Conservation (phyloP, 1,140 invertebrate genomes). For the Neoseiulus cucumeris region DNA sequence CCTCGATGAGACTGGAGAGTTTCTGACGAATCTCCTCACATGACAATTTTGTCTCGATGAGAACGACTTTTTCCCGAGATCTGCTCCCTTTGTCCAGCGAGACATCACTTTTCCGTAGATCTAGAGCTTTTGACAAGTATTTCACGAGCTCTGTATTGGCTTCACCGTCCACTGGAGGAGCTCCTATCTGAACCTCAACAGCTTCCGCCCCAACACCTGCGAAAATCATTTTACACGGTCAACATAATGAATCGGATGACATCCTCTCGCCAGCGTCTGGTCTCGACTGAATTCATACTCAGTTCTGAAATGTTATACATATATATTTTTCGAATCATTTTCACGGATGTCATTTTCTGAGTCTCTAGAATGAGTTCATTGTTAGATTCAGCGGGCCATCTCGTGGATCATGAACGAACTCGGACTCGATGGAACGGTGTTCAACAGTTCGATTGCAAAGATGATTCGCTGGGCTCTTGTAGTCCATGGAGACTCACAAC, state of each 20-base stretch:
- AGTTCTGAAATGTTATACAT: slow-evolving; percentile 18
- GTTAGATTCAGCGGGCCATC: too few species aligned
- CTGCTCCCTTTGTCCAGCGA: slow-evolving; percentile 35
- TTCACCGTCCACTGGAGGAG: slow-evolving; percentile 53
- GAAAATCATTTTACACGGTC: slow-evolving; percentile 16
- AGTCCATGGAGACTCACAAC: neutral
- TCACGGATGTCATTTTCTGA: slow-evolving; percentile 13
- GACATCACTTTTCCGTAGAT: slow-evolving; percentile 45
- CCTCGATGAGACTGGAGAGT: neutral
- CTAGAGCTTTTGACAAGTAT: slow-evolving; percentile 43
- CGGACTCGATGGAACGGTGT: too few species aligned
- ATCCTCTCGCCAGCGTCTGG: too few species aligned
- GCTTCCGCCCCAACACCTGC: slow-evolving; percentile 27
- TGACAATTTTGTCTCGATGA: neutral
- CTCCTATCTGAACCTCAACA: slow-evolving; percentile 46
- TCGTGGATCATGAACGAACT: too few species aligned
- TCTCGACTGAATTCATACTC: too few species aligned
- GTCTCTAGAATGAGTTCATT: too few species aligned
- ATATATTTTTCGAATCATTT: slow-evolving; percentile 12
- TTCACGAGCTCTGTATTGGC: slow-evolving; percentile 52
- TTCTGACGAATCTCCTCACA: neutral
- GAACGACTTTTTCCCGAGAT: neutral
- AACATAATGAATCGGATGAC: neutral
- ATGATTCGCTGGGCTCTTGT: too few species aligned
- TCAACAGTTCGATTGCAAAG: too few species aligned